Conservation (phyloP, 2,888 invertebrate genomes). For the Seladonia tumulorum region DNA sequence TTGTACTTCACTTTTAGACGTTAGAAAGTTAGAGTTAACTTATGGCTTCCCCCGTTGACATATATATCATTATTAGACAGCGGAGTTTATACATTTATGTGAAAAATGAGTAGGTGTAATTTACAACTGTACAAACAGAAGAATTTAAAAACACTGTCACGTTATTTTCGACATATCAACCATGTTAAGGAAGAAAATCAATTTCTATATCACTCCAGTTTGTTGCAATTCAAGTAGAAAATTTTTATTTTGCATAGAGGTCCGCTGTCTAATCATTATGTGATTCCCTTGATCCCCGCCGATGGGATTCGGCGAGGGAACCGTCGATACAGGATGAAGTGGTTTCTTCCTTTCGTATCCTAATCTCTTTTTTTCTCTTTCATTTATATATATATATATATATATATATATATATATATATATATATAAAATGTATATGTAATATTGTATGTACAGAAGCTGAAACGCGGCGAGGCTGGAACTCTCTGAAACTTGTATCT, state of each 20-base stretch:
- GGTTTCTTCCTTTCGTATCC: conserved; percentile 46
- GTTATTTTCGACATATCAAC: neutral
- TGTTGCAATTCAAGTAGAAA: neutral
- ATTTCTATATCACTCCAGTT: neutral
- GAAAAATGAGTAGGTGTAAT: neutral
- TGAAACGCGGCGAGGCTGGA: conserved; percentile 55
- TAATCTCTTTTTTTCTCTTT: neutral
- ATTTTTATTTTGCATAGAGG: neutral
- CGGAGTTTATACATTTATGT: neutral
- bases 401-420: neutral
- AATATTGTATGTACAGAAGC: conserved; percentile 32
- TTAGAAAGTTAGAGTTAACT: conserved; percentile 48
- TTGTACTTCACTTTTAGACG: conserved; percentile 54
- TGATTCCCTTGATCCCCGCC: conserved; percentile 13
- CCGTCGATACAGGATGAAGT: conserved; percentile 14
- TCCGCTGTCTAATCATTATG: neutral
- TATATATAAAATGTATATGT: neutral
- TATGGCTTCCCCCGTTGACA: conserved; percentile 30
- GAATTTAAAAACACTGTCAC: neutral
- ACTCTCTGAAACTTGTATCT: conserved; percentile 53
- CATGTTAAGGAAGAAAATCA: neutral
- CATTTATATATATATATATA: neutral
- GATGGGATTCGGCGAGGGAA: neutral
- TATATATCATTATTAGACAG: neutral
- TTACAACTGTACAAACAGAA: neutral